A percentile compares a stretch with the other conserved stretches of the same genome.
These are phyloP conservation scores for Chalcosyrphus nemorum DNA, from an alignment of 2,888 invertebrate species.

Conservation along the genomic window DNA sequence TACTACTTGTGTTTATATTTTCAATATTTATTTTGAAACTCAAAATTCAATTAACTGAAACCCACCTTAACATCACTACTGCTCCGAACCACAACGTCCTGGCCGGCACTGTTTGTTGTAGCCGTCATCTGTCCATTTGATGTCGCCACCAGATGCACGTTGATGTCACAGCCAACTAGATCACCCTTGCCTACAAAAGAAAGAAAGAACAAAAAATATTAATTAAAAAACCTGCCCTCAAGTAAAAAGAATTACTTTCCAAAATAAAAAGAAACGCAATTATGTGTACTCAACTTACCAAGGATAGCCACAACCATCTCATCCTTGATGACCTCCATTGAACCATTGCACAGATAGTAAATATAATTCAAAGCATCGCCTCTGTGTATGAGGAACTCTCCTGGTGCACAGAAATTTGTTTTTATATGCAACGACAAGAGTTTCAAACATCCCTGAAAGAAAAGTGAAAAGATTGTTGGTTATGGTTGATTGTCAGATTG, in stretches of 20 bases:
- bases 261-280: neutral
- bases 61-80: slow-evolving; percentile 94
- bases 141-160: slow-evolving; percentile 89
- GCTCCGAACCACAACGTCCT: slow-evolving; percentile 93
- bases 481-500: neutral
- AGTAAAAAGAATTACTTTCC: neutral
- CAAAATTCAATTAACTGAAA: neutral
- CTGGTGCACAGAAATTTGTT: slow-evolving; percentile 97
- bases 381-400: slow-evolving; percentile 96
- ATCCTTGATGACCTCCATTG: slow-evolving; percentile 98
- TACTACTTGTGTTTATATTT: neutral
- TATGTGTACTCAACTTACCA: slow-evolving; percentile 87
- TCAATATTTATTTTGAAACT: neutral
- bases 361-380: slow-evolving; percentile 97
- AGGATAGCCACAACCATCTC: slow-evolving; percentile 98
- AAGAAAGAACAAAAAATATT: slow-evolving; percentile 18
- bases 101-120: slow-evolving; percentile 83
- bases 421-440: slow-evolving; percentile 95
- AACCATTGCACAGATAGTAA: slow-evolving; percentile 97
- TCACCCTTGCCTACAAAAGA: slow-evolving; percentile 93
- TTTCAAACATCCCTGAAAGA: slow-evolving; percentile 91
- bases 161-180: slow-evolving; percentile 96
- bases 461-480: neutral
- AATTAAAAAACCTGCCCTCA: slow-evolving; percentile 38
- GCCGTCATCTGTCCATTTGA: slow-evolving; percentile 85